A percentile compares a stretch with the other conserved stretches of the same genome.
phyloP scores from a whole-genome alignment of 2,888 invertebrate species.

The Amitus sp. region DNA sequence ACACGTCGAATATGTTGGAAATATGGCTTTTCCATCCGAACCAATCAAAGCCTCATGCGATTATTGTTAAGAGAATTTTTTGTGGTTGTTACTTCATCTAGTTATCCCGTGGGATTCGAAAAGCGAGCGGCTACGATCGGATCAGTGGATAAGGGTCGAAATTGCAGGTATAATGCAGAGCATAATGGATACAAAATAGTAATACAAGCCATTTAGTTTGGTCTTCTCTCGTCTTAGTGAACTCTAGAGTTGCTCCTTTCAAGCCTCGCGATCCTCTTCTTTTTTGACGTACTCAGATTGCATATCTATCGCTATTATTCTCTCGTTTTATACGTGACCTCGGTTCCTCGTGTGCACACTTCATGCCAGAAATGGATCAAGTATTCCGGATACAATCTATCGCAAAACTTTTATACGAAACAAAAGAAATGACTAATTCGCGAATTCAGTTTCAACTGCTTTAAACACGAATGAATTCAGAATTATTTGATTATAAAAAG shows the following conservation, averaged over 20 bases:
- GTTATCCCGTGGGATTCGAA: slow-evolving; percentile 27
- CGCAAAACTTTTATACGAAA: not conserved
- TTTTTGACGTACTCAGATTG: slow-evolving; percentile 16
- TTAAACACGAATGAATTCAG: too few species aligned
- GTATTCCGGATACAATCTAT: not conserved
- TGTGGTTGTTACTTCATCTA: slow-evolving; percentile 9
- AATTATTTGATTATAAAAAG: too few species aligned
- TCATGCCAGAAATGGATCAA: slow-evolving; percentile 4
- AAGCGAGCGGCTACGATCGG: slow-evolving; percentile 48
- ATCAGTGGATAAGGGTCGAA: slow-evolving; percentile 54
- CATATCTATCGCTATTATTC: slow-evolving; percentile 20
- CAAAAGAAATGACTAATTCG: too few species aligned
- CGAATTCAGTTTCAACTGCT: too few species aligned
- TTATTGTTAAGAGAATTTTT: not conserved
- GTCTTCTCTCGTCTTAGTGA: slow-evolving; percentile 30
- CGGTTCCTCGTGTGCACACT: slow-evolving; percentile 6
- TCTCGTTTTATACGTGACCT: slow-evolving; percentile 12
- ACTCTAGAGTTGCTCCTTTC: slow-evolving; percentile 55
- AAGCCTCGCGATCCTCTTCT: slow-evolving; percentile 40
- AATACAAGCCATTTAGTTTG: slow-evolving; percentile 51
- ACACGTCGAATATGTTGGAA: too few species aligned
- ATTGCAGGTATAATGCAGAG: slow-evolving; percentile 62
- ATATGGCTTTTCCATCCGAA: not conserved
- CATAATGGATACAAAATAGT: slow-evolving; percentile 57
- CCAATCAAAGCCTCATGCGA: not conserved